Percentiles rank a stretch among this genome's conserved stretches.
phyloP scores from a whole-genome alignment of 2,888 invertebrate genomes.

The Xylota sylvarum region DNA sequence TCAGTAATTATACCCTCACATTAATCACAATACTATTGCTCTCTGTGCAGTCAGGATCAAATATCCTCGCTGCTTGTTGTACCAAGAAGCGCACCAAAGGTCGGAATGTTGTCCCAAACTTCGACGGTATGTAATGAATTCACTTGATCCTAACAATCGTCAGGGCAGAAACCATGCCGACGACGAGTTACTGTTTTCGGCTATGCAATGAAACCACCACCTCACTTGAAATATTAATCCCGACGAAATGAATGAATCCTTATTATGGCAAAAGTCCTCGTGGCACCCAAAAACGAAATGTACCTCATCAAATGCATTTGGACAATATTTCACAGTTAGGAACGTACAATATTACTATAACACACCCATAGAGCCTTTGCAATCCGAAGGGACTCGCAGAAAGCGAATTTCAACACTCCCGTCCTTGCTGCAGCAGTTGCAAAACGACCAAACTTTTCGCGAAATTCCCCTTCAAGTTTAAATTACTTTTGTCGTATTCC shows the following conservation, averaged over 20 bases:
- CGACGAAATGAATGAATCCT: conserved; percentile 52
- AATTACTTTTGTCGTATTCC: conserved; percentile 48
- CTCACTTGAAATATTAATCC: conserved; percentile 44
- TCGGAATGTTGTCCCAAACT: conserved; percentile 1
- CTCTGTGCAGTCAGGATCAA: background rate
- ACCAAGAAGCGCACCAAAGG: background rate
- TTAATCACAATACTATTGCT: background rate
- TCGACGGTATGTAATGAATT: conserved; percentile 21
- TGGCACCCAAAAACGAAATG: conserved; percentile 26
- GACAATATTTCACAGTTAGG: conserved; percentile 52
- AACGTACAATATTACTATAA: conserved; percentile 32
- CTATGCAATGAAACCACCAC: conserved; percentile 28
- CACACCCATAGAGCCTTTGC: background rate
- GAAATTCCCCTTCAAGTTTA: conserved; percentile 27
- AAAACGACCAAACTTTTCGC: conserved; percentile 39
- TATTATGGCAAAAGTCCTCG: conserved; percentile 26
- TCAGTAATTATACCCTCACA: background rate
- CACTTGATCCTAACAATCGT: conserved; percentile 13
- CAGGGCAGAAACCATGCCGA: background rate
- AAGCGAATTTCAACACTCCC: background rate
- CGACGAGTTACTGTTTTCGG: background rate
- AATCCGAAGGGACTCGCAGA: background rate
- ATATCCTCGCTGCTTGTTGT: too few relatives aligned
- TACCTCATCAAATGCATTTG: conserved; percentile 37
- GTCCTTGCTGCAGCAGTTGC: background rate